Base-by-base conservation (phyloP, 2,113 vertebrate genomes). In the Sorex araneus region DNA sequence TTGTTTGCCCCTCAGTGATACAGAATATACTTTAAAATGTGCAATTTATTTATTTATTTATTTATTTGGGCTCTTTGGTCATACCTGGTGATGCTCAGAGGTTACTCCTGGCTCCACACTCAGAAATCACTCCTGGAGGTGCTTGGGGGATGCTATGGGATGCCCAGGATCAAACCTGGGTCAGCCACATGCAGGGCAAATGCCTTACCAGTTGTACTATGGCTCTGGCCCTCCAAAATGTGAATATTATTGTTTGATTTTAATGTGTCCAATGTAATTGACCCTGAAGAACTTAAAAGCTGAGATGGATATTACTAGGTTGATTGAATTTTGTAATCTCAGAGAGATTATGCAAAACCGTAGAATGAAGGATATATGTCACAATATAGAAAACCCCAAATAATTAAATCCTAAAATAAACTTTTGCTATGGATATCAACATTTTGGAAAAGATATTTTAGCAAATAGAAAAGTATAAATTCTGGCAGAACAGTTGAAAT, bases 251-350 rank as follows among this genome's bases (percentile, higher is more conserved):
- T 4, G 50, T 78, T 79, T 47, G 86, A 43, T 83, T 11, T 30
- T 89, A 47, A 3, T 89, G 11, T 54, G 81, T 28, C 30, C 12
- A 66, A 80, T 34, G 21, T 91, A 75, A 87, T 28, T 89, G 27
- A 86, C 89, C 91, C 16, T 67, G 15, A 9, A 83, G 21, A 70
- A 78, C 85, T 86, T 79, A 71, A 75, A 75, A 91, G 57, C 32
- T 63, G 34, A 86, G 43, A 32, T 63, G n/a, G 3, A 47, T 67
- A 7, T 0, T 70, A 34, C 13, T 85, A 16, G 57, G 9, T 6
- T 82, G 47, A 60, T 76, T 36, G 34, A 87, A 34, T 32, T 78
- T 70, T 50, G 30, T 3, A 82, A 3, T 4, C 27, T 71, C 32
- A 89, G 25, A 89, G 21, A 90, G 3, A 77, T 60, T 25, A 82